These are phyloP conservation scores for Danaus chrysippus DNA, from an alignment of 2,888 invertebrate genomes.

Conservation along the genomic window DNA sequence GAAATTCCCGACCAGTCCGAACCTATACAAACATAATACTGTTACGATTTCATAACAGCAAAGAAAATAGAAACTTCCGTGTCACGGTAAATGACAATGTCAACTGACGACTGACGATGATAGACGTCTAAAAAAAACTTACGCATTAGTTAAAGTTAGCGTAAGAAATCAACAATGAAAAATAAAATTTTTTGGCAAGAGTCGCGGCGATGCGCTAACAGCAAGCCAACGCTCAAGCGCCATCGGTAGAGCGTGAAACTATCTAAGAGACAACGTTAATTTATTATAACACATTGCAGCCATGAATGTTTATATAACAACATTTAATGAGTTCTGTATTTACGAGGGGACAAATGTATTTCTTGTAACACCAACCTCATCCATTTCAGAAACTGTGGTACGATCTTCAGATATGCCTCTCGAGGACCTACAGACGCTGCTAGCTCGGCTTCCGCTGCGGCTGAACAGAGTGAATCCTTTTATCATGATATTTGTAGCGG, in stretches of 20 bases:
- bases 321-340: slow-evolving; percentile 3
- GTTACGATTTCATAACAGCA: slow-evolving; percentile 19
- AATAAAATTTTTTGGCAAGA: slow-evolving; percentile 64
- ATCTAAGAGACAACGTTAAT: slow-evolving; percentile 48
- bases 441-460: slow-evolving; percentile 76
- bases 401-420: slow-evolving; percentile 81
- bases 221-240: slow-evolving; percentile 44
- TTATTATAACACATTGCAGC: slow-evolving; percentile 46
- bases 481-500: slow-evolving; percentile 90
- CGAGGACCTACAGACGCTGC: slow-evolving; percentile 72
- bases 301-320: neutral
- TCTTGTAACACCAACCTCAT: slow-evolving; percentile 75
- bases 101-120: slow-evolving; percentile 40
- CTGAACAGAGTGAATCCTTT: slow-evolving; percentile 87
- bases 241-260: slow-evolving; percentile 43
- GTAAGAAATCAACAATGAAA: slow-evolving; percentile 57
- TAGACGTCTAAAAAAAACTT: slow-evolving; percentile 49
- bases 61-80: slow-evolving; percentile 50
- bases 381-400: slow-evolving; percentile 82
- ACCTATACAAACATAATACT: slow-evolving; percentile 24
- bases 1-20: slow-evolving; percentile 41
- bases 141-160: slow-evolving; percentile 47
- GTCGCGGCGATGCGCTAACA: slow-evolving; percentile 45
- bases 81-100: slow-evolving; percentile 50
- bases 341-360: slow-evolving; percentile 19